phyloP scores from a whole-genome alignment of 2,797 vertebrate genomes.

The Melanotaenia nigrans region DNA sequence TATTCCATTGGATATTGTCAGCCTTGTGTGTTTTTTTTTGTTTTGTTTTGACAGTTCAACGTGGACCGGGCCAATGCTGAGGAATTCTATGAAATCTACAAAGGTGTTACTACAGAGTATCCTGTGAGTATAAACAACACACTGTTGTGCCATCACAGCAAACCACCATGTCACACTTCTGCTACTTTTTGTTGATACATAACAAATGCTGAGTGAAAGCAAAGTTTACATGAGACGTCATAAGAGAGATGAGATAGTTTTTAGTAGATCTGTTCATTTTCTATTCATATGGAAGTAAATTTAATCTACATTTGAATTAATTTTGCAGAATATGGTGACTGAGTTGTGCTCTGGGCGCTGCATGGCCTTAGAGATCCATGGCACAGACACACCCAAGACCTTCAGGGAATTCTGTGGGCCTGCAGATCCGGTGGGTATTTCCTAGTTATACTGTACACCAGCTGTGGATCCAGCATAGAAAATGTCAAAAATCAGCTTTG shows the following conservation, averaged over 20 bases:
- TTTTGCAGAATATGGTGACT: constrained; percentile 88
- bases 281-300: not conserved
- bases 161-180: not conserved
- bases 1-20: not conserved
- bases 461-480: not conserved
- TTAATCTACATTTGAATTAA: not conserved
- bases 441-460: not conserved
- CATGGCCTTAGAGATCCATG: constrained; percentile 90
- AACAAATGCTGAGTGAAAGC: constrained; percentile 11
- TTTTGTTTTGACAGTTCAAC: constrained; percentile 84
- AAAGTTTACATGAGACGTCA: not conserved
- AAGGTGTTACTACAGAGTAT: constrained; percentile 91
- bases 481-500: constrained; percentile 9
- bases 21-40: constrained; percentile 18
- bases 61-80: constrained; percentile 91
- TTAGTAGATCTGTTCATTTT: not conserved
- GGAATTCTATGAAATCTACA: constrained; percentile 96
- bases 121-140: constrained; percentile 83
- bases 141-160: constrained; percentile 35
- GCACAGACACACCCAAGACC: constrained; percentile 78
- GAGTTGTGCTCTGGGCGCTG: constrained; percentile 93
- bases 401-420: constrained; percentile 96
- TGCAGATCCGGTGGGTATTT: constrained; percentile 91
- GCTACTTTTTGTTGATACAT: constrained; percentile 29
- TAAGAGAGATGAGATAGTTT: not conserved